Percentiles rank a stretch among this genome's conserved stretches.
phyloP scores from a whole-genome alignment of 2,888 invertebrate species.

The Chrysodeixis includens region DNA sequence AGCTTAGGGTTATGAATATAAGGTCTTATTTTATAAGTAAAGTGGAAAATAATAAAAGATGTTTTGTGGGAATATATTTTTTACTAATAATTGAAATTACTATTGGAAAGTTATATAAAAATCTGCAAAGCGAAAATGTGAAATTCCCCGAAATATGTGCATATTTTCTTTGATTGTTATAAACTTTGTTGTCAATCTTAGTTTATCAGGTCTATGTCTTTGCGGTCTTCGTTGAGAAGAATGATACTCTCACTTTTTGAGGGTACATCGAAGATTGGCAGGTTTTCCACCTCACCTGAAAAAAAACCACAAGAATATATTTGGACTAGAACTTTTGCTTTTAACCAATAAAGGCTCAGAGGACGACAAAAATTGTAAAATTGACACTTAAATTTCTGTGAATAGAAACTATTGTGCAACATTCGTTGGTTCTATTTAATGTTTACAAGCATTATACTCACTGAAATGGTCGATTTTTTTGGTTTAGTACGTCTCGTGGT shows the following conservation, averaged over 20 bases:
- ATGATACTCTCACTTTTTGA: slow-evolving; percentile 81
- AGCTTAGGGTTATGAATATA: too few relatives aligned
- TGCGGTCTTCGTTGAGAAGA: slow-evolving; percentile 74
- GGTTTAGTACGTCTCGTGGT: slow-evolving; percentile 24
- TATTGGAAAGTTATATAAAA: not conserved
- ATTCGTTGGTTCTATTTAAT: too few relatives aligned
- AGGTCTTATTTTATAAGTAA: too few relatives aligned
- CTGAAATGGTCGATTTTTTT: slow-evolving; percentile 22
- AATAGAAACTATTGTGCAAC: too few relatives aligned
- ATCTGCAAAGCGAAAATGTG: not conserved
- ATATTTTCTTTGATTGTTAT: slow-evolving; percentile 17
- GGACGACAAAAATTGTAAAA: slow-evolving; percentile 1
- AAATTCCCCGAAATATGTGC: too few relatives aligned
- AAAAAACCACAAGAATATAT: slow-evolving; percentile 54
- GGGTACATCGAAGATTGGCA: slow-evolving; percentile 79
- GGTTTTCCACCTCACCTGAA: slow-evolving; percentile 84
- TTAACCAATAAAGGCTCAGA: not conserved
- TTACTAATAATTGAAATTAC: too few relatives aligned
- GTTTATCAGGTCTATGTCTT: slow-evolving; percentile 51
- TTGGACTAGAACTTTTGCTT: not conserved
- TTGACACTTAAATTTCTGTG: too few relatives aligned
- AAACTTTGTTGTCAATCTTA: slow-evolving; percentile 18
- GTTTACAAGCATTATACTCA: slow-evolving; percentile 26
- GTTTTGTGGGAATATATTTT: too few relatives aligned
- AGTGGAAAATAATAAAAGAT: too few relatives aligned